phyloP scores from a whole-genome alignment of 2,888 invertebrate species.

The Pristionchus entomophagus region DNA sequence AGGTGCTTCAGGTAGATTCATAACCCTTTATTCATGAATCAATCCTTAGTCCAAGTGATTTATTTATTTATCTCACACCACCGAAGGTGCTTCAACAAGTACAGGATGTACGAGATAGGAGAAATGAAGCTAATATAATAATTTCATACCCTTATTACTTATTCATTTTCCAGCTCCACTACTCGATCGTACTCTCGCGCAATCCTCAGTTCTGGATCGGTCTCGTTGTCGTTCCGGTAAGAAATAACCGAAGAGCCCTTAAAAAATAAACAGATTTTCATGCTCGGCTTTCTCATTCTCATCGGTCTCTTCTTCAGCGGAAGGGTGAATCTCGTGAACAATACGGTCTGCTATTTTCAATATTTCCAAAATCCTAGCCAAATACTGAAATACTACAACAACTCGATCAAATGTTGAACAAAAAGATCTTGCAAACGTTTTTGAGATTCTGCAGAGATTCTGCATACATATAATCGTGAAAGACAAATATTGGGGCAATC shows the following conservation, averaged over 20 bases:
- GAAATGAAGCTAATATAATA: too few relatives aligned
- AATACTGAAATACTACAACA: too few relatives aligned
- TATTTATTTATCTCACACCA: not conserved
- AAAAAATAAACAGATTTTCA: not conserved
- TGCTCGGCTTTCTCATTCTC: slow-evolving; percentile 7
- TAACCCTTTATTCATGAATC: not conserved
- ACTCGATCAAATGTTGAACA: not conserved
- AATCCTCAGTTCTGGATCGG: slow-evolving; percentile 15
- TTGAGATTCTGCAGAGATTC: too few relatives aligned
- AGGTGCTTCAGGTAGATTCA: too few relatives aligned
- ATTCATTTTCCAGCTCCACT: not conserved
- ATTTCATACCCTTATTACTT: not conserved
- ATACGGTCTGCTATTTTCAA: not conserved
- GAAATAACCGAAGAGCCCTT: not conserved
- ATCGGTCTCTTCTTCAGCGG: slow-evolving; percentile 31
- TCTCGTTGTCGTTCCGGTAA: not conserved
- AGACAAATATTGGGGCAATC: not conserved
- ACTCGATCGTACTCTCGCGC: not conserved
- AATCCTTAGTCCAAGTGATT: not conserved
- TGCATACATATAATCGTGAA: too few relatives aligned
- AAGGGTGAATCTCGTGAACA: not conserved
- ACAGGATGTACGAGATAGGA: too few relatives aligned
- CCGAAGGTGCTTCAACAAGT: too few relatives aligned
- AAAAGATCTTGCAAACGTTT: too few relatives aligned
- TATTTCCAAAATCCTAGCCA: too few relatives aligned